These are phyloP conservation scores for Plutomurus gul DNA, from an alignment of 1,140 invertebrate genomes.

Conservation along the genomic window DNA sequence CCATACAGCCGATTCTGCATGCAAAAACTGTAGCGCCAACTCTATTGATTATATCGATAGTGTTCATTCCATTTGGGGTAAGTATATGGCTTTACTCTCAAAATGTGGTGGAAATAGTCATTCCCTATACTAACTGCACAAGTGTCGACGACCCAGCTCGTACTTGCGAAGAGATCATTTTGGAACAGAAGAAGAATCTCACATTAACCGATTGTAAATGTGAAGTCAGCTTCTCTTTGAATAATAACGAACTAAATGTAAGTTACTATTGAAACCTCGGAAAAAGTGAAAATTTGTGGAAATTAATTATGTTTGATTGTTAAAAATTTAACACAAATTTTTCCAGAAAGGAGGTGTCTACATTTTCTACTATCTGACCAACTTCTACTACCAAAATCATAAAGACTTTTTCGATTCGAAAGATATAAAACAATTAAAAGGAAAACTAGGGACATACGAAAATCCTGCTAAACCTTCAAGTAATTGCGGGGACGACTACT, in stretches of 20 bases:
- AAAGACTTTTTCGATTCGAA: constrained; percentile 97
- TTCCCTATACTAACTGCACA: constrained; percentile 82
- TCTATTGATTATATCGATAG: constrained; percentile 94
- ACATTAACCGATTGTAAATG: constrained; percentile 17
- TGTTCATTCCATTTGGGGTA: constrained; percentile 95
- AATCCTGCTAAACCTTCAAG: constrained; percentile 4
- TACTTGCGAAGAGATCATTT: constrained; percentile 8
- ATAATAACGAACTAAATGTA: not conserved
- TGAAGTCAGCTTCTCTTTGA: constrained; percentile 14
- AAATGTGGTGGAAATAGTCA: constrained; percentile 73
- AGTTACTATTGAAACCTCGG: not conserved
- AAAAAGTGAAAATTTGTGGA: not conserved
- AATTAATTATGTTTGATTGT: no score
- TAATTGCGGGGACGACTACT: constrained; percentile 76
- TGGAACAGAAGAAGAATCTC: not conserved
- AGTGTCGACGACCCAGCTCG: constrained; percentile 56
- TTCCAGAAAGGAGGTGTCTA: constrained; percentile 77
- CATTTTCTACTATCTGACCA: constrained; percentile 98
- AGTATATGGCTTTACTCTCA: constrained; percentile 89
- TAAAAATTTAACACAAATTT: not conserved
- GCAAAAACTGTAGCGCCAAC: constrained; percentile 93
- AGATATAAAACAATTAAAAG: constrained; percentile 93
- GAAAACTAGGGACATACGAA: constrained; percentile 63
- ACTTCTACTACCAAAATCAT: constrained; percentile 94
- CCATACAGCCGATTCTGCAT: constrained; percentile 98